Base-by-base conservation (phyloP, 2,797 vertebrate species). In the Allobates femoralis region DNA sequence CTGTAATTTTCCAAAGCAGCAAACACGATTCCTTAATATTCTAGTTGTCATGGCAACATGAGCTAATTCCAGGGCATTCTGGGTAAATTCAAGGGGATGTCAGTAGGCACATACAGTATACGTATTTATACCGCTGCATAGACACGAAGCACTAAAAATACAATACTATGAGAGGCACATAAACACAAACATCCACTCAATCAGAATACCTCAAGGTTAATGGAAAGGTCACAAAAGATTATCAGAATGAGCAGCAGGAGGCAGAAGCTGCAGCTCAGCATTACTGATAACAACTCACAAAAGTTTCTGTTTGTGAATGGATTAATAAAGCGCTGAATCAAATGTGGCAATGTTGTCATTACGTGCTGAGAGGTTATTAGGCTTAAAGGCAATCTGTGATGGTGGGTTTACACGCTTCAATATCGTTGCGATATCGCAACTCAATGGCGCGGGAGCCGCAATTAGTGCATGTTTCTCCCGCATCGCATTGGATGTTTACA, bases 61-160 rank as follows among this genome's bases (percentile, higher is more conserved):
- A 84, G 67, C 71, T 79, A 64, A 79, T 84, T 87, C 75, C 37
- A 30, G 41, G 64, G 81, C 66, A 84, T 46, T 26, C 78, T 80
- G 75, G 56, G 55, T 80, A 84, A 87, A 79, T 26, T 75, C 81
- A 87, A 84, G 82, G 67, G 66, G 76, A 87, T 87, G 76, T 56
- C 82, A 67, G 55, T 62, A 55, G 56, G 46, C 30, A 80, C 23
- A 56, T 77, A 58, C 18, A 78, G 46, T 50, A 28, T 66, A 53
- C 60, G 26, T 62, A 28, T 46, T 8, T 46, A 46, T 46, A 6
- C 4, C 11, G 41, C 74, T 60, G n/a, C 11, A 51, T 32, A 46
- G 18, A 62, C 64, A 58, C 32, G 50, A 58, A 34, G 71, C 51
- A 34, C 60, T 32, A 69, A 34, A 60, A 69, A 81, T 23, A 64